These are phyloP conservation scores for Urocitellus parryii DNA, from an alignment of 2,113 vertebrate species.

Conservation along the genomic window DNA sequence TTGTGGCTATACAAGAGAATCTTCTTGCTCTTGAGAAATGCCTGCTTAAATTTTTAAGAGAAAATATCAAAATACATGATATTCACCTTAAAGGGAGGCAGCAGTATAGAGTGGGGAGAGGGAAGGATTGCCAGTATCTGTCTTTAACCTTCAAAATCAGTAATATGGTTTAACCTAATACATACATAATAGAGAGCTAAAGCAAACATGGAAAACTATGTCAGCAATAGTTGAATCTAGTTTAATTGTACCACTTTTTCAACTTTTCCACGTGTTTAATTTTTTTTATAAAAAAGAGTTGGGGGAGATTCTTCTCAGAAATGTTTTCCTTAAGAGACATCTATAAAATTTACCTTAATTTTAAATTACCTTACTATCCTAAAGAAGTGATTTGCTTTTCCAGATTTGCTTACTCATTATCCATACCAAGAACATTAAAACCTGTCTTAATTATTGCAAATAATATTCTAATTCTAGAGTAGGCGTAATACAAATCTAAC, in stretches of 20 bases:
- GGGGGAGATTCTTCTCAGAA: not conserved
- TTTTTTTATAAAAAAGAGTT: slow-evolving; percentile 4
- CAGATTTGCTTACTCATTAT: not conserved
- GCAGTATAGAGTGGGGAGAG: not conserved
- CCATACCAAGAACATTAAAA: slow-evolving; percentile 46
- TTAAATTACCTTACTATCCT: slow-evolving; percentile 1
- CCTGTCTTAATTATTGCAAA: slow-evolving; percentile 38
- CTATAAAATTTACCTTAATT: slow-evolving; percentile 42
- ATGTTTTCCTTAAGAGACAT: slow-evolving; percentile 21
- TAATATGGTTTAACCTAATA: slow-evolving; percentile 1
- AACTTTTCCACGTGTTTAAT: not conserved
- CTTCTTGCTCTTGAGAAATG: not conserved
- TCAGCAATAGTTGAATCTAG: slow-evolving; percentile 1
- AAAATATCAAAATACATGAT: slow-evolving; percentile 29
- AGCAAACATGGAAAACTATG: slow-evolving; percentile 16
- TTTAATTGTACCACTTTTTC: not conserved
- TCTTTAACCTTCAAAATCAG: slow-evolving; percentile 37
- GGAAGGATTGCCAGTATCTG: not conserved
- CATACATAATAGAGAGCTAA: not conserved
- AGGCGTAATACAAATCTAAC: slow-evolving; percentile 57
- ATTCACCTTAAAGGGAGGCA: slow-evolving; percentile 31
- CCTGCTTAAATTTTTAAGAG: not conserved
- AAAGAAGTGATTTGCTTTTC: slow-evolving; percentile 31
- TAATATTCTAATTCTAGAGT: slow-evolving; percentile 26
- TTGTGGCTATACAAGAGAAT: not conserved